phyloP scores from a whole-genome alignment of 2,797 vertebrate genomes.

The Sphenodon punctatus region DNA sequence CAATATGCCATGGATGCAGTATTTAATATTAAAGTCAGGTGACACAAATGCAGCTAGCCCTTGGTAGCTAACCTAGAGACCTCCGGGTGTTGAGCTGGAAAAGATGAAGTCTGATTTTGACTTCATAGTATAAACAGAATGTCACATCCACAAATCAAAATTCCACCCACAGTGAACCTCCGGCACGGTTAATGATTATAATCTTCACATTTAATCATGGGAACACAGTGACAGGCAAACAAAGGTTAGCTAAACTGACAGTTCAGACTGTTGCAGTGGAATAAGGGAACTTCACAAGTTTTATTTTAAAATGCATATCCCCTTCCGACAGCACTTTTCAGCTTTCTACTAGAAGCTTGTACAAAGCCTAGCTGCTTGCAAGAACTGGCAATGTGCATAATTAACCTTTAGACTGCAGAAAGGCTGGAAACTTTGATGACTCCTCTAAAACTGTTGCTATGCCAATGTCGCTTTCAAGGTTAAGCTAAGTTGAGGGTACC shows the following conservation, averaged over 20 bases:
- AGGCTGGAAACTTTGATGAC: slow-evolving; percentile 23
- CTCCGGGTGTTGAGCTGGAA: slow-evolving; percentile 88
- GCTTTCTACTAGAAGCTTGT: slow-evolving; percentile 1
- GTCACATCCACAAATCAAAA: slow-evolving; percentile 73
- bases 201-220: slow-evolving; percentile 82
- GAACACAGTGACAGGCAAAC: slow-evolving; percentile 79
- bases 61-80: slow-evolving; percentile 80
- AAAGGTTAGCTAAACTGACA: slow-evolving; percentile 81
- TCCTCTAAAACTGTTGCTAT: slow-evolving; percentile 48
- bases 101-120: slow-evolving; percentile 80
- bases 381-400: slow-evolving; percentile 36
- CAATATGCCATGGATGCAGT: slow-evolving; percentile 53
- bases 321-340: slow-evolving; percentile 40
- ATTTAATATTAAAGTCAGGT: slow-evolving; percentile 76
- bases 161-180: slow-evolving; percentile 73
- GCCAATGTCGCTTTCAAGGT: slow-evolving; percentile 23
- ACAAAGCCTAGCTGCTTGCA: slow-evolving; percentile 23
- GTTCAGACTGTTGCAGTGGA: slow-evolving; percentile 61
- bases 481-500: slow-evolving; percentile 46
- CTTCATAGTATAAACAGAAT: slow-evolving; percentile 77
- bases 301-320: slow-evolving; percentile 65
- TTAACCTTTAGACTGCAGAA: slow-evolving; percentile 52
- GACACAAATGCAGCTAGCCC: slow-evolving; percentile 61
- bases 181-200: slow-evolving; percentile 79
- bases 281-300: slow-evolving; percentile 49